Evolutionary conservation across 2,888 invertebrate species (phyloP).

Genomic region (Agrypnus murinus): DNA sequence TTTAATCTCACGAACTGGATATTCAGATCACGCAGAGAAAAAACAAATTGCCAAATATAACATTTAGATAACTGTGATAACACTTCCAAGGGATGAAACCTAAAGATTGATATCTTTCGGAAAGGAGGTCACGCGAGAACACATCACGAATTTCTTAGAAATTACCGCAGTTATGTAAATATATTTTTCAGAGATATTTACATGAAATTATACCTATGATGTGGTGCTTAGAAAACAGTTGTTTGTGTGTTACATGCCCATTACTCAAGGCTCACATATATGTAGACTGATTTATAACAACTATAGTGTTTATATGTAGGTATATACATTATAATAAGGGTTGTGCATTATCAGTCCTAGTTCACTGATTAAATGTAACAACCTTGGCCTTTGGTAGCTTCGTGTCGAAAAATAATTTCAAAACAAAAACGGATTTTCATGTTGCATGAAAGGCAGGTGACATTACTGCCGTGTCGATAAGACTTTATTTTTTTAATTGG

Average conservation of each 20-base stretch:
- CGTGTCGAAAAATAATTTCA: conserved; percentile 34
- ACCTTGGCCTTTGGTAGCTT: conserved; percentile 28
- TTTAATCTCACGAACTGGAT: not conserved
- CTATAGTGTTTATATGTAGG: no score
- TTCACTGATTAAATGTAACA: conserved; percentile 20
- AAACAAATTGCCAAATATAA: conserved; percentile 15
- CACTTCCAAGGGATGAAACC: conserved; percentile 14
- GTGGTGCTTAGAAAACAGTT: no score
- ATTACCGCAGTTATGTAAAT: conserved; percentile 16
- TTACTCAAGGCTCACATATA: no score
- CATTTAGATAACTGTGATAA: conserved; percentile 1
- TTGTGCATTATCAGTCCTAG: conserved; percentile 15
- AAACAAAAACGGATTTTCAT: conserved; percentile 26
- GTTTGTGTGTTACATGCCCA: no score
- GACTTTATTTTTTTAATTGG: conserved; percentile 10
- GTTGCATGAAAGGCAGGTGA: conserved; percentile 27
- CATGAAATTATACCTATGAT: conserved; percentile 7
- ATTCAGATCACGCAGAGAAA: conserved; percentile 16
- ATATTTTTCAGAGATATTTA: conserved; percentile 33
- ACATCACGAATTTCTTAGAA: conserved; percentile 30
- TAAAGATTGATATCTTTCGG: conserved; percentile 10
- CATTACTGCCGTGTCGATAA: conserved; percentile 23
- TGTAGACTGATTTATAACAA: no score
- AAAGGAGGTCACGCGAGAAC: conserved; percentile 36
- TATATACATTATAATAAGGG: not conserved